Evolutionary conservation across 2,888 invertebrate genomes (phyloP).

Genomic region (Pardosa pseudoannulata): DNA sequence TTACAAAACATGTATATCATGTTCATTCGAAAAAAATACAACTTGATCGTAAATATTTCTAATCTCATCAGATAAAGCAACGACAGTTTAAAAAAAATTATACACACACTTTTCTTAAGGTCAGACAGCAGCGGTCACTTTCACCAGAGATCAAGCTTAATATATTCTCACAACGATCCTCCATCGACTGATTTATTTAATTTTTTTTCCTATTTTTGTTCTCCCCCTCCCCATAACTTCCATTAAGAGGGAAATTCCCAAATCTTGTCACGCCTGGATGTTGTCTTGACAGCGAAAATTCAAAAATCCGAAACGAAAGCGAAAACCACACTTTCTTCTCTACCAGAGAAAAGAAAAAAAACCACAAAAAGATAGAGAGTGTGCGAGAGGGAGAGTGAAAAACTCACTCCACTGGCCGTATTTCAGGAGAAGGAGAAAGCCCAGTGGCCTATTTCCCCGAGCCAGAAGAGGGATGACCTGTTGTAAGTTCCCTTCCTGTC

Average conservation of each 20-base stretch:
- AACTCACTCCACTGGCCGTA: slow-evolving; percentile 36
- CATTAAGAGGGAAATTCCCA: slow-evolving; percentile 11
- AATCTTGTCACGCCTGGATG: slow-evolving; percentile 47
- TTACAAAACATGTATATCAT: background rate
- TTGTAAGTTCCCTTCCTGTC: slow-evolving; percentile 54
- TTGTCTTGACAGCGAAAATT: slow-evolving; percentile 16
- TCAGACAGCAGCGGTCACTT: background rate
- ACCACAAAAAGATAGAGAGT: slow-evolving; percentile 4
- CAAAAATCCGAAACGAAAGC: slow-evolving; percentile 36
- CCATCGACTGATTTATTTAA: slow-evolving; percentile 2
- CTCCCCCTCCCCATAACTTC: too few relatives aligned
- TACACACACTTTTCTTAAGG: too few relatives aligned
- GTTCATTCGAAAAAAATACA: background rate
- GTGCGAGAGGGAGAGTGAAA: background rate
- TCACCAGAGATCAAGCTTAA: background rate
- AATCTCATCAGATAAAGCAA: background rate
- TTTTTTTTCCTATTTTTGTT: background rate
- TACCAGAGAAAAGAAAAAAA: slow-evolving; percentile 8
- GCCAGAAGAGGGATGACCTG: slow-evolving; percentile 68
- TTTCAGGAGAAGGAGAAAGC: slow-evolving; percentile 44
- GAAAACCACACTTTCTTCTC: slow-evolving; percentile 22
- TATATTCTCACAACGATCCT: background rate
- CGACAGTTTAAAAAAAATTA: too few relatives aligned
- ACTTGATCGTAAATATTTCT: background rate
- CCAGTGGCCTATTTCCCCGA: slow-evolving; percentile 65